Conservation (phyloP, 2,113 vertebrate genomes). For the Zapornia atra region DNA sequence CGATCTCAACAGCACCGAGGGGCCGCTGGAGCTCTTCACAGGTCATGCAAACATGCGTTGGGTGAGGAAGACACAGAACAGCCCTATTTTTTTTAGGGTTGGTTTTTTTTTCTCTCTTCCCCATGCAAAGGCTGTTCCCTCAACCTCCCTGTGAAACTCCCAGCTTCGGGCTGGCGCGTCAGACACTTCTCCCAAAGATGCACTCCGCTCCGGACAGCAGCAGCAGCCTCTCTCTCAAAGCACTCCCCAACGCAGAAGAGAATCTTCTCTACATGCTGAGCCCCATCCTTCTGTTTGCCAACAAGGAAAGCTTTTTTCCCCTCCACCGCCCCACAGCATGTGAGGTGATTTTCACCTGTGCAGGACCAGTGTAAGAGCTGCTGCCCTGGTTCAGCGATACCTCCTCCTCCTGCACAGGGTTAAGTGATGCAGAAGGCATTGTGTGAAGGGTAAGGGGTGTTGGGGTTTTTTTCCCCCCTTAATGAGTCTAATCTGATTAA, state of each 20-base stretch:
- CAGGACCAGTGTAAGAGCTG: not conserved
- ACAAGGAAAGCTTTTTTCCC: not conserved
- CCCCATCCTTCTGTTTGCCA: not conserved
- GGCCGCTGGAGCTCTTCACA: rapidly evolving
- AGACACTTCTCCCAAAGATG: not conserved
- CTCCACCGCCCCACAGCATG: not conserved
- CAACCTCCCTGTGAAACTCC: not conserved
- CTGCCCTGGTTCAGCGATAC: not conserved
- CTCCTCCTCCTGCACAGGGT: slow-evolving; percentile 27
- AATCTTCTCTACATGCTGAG: not conserved
- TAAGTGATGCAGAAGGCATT: slow-evolving; percentile 51
- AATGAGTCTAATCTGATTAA: slow-evolving; percentile 72
- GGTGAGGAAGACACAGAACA: not conserved
- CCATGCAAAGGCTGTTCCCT: not conserved
- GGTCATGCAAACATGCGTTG: rapidly evolving
- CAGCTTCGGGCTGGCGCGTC: not conserved
- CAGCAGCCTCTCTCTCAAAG: not conserved
- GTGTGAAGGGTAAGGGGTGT: not conserved
- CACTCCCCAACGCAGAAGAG: not conserved
- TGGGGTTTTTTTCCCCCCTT: not conserved
- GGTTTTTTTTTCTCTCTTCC: too few species aligned
- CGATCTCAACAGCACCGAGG: not conserved
- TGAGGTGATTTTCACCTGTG: not conserved
- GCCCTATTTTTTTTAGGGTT: too few species aligned
- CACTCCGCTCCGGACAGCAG: rapidly evolving